Evolutionary conservation across 2,113 vertebrate genomes (phyloP), one percentile per base, ranked within the genome.

Genomic region (Carassius carassius): DNA sequence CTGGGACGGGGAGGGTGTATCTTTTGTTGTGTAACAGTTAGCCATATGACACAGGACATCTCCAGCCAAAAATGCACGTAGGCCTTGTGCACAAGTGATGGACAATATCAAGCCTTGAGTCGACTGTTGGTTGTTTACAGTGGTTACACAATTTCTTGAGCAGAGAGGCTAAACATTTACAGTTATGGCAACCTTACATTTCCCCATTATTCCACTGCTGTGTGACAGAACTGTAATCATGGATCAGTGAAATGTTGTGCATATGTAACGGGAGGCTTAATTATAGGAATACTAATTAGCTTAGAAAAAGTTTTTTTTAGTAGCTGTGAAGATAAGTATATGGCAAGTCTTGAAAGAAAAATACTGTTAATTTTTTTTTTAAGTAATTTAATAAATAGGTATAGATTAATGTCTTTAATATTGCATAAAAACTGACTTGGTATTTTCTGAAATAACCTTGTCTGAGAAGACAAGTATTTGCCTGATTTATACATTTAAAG

Each of bases 1-100:
- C 12, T 70, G 63, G 54, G 37, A 44, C 62, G 35, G 82, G 56
- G 74, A 62, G 76, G 44, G 58, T 41, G 16, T 62, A 44, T 19
- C 78, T 49, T 81, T 81, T 81, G 47, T 81, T 81, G 79, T 81
- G 79, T 70, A 81, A 70, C 79, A 47, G 60, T 21, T 51, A 81
- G 10, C 47, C 11, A 17, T 51, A 54, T 32, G 65, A 54, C 44
- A 81, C 25, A 69, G 62, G 78, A 80, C 60, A 37, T 78, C 32
- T 78, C 76, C 6, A 78, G n/a, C 12, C 63, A 81, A 81, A 81
- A 81, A 81, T 81, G 63, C 23, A 32, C 44, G 35, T 54, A 54
- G 63, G 62, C 12, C 25, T n/a, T 81, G 63, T 23, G 79, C n/a
- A 32, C 49, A 16, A 51, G 9, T 17, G 63, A 80, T 32, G 62